Conservation (phyloP, 2,113 vertebrate species). For the Cyprinodon tularosa region DNA sequence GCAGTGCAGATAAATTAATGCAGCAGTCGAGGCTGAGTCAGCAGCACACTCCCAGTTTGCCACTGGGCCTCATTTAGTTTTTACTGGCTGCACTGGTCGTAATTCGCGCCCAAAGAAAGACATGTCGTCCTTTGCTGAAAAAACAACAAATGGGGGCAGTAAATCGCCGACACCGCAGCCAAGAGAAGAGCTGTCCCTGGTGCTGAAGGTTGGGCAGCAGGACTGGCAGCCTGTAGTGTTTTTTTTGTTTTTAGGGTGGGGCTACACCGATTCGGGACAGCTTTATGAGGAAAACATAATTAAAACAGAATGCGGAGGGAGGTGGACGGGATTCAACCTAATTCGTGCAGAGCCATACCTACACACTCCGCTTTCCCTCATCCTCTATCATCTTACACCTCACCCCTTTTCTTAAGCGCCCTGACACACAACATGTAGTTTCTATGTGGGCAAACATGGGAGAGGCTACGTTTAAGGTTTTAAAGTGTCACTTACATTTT, state of each 20-base stretch:
- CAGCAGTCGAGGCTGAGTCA: slow-evolving; percentile 83
- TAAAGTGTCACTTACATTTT: slow-evolving; percentile 6
- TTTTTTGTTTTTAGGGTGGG: slow-evolving; percentile 25
- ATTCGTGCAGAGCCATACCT: slow-evolving; percentile 70
- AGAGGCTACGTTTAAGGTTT: slow-evolving; percentile 36
- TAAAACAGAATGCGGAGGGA: slow-evolving; percentile 15
- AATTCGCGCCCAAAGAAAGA: slow-evolving; percentile 4
- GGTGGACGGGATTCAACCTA: slow-evolving; percentile 48
- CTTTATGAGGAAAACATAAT: background rate
- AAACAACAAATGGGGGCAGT: background rate
- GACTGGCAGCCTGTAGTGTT: background rate
- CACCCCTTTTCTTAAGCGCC: slow-evolving; percentile 29
- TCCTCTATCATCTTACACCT: slow-evolving; percentile 2
- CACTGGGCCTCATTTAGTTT: slow-evolving; percentile 56
- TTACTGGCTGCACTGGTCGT: slow-evolving; percentile 12
- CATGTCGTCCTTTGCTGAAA: background rate
- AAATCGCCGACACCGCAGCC: background rate
- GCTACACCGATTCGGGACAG: slow-evolving; percentile 1
- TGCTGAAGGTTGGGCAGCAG: slow-evolving; percentile 22
- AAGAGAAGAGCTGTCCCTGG: slow-evolving; percentile 45
- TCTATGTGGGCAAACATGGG: slow-evolving; percentile 46
- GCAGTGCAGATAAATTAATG: slow-evolving; percentile 86
- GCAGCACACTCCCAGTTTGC: slow-evolving; percentile 78
- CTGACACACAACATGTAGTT: slow-evolving; percentile 46
- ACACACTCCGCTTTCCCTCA: slow-evolving; percentile 13